Evolutionary conservation across 2,113 vertebrate species (phyloP), one percentile per base, ranked within the genome.

Genomic region (Meriones unguiculatus): DNA sequence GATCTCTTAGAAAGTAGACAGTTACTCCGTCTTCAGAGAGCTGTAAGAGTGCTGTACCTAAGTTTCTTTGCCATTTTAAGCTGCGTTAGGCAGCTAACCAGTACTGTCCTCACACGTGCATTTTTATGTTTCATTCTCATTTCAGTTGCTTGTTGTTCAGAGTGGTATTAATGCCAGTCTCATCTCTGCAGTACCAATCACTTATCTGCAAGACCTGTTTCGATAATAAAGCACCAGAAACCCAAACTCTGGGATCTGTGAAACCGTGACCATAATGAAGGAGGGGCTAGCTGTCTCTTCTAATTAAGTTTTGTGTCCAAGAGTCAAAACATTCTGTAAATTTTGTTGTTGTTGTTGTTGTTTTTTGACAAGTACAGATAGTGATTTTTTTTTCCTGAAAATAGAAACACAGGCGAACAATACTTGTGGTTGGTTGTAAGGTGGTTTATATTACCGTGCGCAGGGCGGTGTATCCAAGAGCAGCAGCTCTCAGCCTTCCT

Each of bases 31-130:
- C 41, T 87, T n/a, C 64, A 75, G 75, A 81, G 81, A 52, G 32
- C 76, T 86, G 1, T 32, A 73, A 46, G 65, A 80, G 11, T 52
- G 0, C 14, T 41, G 41, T 65, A 46, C 18, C 1, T 46, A 20
- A 80, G 25, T 85, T 35, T 92, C 67, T 65, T 54, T 69, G 28
- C 73, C 69, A 80, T 59, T 87, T 96, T 73, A 54, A 90, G 81
- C 88, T 64, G 10, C 11, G n/a, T 72, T 92, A 87, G 69, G 28
- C 81, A 73, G 28, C 81, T 85, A 28, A 52, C 75, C 28, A 15
- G 41, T 50, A 28, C n/a, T 67, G 22, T 41, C 38, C 5, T 30
- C 2, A 13, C 35, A n/a, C 30, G 20, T 52, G 25, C 24, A 35
- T 18, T 52, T 50, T 86, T 50, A 50, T 52, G n/a, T 69, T 91